Evolutionary conservation across 2,888 invertebrate species (phyloP).

Genomic region (Octonoba sinensis): DNA sequence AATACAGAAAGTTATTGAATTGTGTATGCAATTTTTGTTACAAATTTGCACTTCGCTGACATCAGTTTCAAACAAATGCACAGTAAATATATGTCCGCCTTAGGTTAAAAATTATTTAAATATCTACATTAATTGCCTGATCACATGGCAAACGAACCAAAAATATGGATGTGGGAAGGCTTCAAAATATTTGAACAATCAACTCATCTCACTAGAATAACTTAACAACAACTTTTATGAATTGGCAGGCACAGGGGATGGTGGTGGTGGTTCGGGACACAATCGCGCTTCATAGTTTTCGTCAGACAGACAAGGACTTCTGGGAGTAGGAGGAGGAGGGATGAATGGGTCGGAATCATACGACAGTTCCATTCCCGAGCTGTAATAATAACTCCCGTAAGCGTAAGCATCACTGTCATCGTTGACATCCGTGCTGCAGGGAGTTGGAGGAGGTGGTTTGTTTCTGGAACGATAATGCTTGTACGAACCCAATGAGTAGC

Average conservation of each 20-base stretch:
- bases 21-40: too few relatives aligned
- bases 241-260: slow-evolving; percentile 77
- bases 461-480: slow-evolving; percentile 61
- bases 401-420: slow-evolving; percentile 75
- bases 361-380: slow-evolving; percentile 73
- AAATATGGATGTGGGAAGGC: too few relatives aligned
- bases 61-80: too few relatives aligned
- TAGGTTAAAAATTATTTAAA: too few relatives aligned
- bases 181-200: too few relatives aligned
- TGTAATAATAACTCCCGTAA: slow-evolving; percentile 64
- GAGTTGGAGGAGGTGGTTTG: slow-evolving; percentile 91
- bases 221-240: slow-evolving; percentile 67
- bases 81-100: too few relatives aligned
- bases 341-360: slow-evolving; percentile 81
- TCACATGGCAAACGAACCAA: too few relatives aligned
- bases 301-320: slow-evolving; percentile 82
- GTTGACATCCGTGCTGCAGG: slow-evolving; percentile 93
- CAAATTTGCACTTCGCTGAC: too few relatives aligned
- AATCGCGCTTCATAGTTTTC: slow-evolving; percentile 63
- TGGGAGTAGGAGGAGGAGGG: slow-evolving; percentile 82
- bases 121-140: too few relatives aligned
- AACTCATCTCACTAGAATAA: slow-evolving; percentile 51
- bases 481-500: slow-evolving; percentile 74
- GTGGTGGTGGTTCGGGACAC: slow-evolving; percentile 84
- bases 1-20: too few relatives aligned